These are phyloP conservation scores for Sycon ciliatum DNA, from an alignment of 37 sponge, comb jelly and placozoan species.

Conservation along the genomic window DNA sequence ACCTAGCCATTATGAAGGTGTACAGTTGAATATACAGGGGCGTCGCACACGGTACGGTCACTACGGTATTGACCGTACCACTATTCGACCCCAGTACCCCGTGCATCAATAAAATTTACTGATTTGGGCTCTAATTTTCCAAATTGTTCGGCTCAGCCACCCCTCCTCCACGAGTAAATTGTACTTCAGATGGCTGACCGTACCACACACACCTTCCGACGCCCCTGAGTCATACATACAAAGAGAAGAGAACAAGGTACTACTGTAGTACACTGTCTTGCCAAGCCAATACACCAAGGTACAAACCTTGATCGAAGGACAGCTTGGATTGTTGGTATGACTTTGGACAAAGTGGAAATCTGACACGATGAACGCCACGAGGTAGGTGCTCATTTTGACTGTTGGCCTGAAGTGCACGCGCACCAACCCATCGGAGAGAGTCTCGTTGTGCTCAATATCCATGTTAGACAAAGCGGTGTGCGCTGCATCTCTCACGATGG, in stretches of 20 bases:
- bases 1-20: too few relatives aligned
- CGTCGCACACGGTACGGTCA: too few relatives aligned
- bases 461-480: constrained; percentile 67
- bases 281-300: too few relatives aligned
- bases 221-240: not conserved
- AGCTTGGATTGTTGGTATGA: constrained; percentile 11
- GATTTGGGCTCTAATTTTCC: too few relatives aligned
- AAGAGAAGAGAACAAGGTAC: not conserved
- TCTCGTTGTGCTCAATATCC: constrained; percentile 26
- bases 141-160: too few relatives aligned
- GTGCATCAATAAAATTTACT: too few relatives aligned
- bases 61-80: too few relatives aligned
- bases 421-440: not conserved
- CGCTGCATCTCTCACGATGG: constrained; percentile 38
- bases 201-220: constrained; percentile 5
- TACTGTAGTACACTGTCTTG: too few relatives aligned
- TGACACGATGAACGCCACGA: constrained; percentile 90
- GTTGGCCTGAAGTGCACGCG: constrained; percentile 60
- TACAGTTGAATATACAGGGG: not conserved
- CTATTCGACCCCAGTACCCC: too few relatives aligned
- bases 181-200: too few relatives aligned
- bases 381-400: constrained; percentile 83
- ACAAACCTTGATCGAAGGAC: too few relatives aligned
- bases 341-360: constrained; percentile 43
- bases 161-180: too few relatives aligned